phyloP scores from a whole-genome alignment of 1,140 invertebrate genomes.

The Drosophila willistoni region DNA sequence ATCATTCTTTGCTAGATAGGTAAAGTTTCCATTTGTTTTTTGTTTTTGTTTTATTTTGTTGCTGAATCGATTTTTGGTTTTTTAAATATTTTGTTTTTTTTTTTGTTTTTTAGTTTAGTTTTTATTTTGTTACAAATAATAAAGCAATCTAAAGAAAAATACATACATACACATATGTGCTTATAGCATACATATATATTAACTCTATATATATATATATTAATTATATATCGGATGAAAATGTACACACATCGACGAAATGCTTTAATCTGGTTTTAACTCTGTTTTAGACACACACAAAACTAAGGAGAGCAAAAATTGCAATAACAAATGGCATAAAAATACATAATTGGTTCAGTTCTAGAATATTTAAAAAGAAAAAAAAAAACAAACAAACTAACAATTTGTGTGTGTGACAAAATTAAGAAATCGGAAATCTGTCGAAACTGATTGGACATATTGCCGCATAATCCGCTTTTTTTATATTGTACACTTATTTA shows the following conservation, averaged over 20 bases:
- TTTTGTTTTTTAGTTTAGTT: conserved; percentile 27
- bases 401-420: conserved; percentile 24
- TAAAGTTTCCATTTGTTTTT: conserved; percentile 56
- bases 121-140: conserved; percentile 54
- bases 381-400: conserved; percentile 44
- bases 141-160: conserved; percentile 65
- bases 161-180: conserved; percentile 62
- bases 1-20: conserved; percentile 78
- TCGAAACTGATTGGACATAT: background rate
- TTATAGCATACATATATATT: conserved; percentile 66
- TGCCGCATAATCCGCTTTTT: background rate
- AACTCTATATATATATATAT: conserved; percentile 10
- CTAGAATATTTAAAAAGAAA: conserved; percentile 2
- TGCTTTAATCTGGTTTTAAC: conserved; percentile 63
- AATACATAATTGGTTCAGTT: conserved; percentile 19
- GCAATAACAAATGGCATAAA: conserved; percentile 56
- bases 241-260: conserved; percentile 75
- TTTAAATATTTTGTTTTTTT: conserved; percentile 1
- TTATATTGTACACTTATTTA: conserved; percentile 42
- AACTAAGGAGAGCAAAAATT: conserved; percentile 38
- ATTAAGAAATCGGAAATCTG: background rate
- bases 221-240: conserved; percentile 53
- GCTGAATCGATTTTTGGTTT: conserved; percentile 48
- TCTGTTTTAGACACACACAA: conserved; percentile 27
- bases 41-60: conserved; percentile 34